Conservation (phyloP, 1,140 invertebrate species). For the Cryptotermes secundus region DNA sequence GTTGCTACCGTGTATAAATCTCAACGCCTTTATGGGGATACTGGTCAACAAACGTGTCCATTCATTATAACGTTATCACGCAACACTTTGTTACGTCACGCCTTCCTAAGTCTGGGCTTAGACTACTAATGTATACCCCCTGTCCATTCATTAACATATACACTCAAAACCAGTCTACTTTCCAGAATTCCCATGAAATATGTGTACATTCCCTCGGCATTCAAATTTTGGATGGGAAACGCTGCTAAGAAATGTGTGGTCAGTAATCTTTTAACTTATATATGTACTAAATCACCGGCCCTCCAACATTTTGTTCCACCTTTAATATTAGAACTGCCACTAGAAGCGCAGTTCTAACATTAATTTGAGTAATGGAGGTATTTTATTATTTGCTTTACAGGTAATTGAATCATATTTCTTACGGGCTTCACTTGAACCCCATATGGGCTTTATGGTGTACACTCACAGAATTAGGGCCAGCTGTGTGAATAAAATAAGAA, state of each 20-base stretch:
- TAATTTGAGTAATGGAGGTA: constrained; percentile 5
- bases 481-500: no score
- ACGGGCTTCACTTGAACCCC: neutral
- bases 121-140: neutral
- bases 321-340: neutral
- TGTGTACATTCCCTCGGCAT: neutral
- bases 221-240: neutral
- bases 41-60: neutral
- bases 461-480: no score
- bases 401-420: constrained; percentile 12
- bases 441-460: neutral
- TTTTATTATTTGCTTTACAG: neutral
- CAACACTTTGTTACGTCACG: neutral
- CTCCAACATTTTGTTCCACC: neutral
- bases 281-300: neutral
- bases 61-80: neutral
- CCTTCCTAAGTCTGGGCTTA: neutral
- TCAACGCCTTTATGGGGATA: neutral
- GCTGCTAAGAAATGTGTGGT: neutral
- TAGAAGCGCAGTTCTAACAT: neutral
- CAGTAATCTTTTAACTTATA: neutral
- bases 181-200: neutral
- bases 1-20: neutral
- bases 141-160: neutral
- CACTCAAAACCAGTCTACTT: neutral